A percentile compares a stretch with the other conserved stretches of the same genome.
Evolutionary conservation across 2,797 vertebrate species (phyloP).

Genomic region (Lacerta agilis): DNA sequence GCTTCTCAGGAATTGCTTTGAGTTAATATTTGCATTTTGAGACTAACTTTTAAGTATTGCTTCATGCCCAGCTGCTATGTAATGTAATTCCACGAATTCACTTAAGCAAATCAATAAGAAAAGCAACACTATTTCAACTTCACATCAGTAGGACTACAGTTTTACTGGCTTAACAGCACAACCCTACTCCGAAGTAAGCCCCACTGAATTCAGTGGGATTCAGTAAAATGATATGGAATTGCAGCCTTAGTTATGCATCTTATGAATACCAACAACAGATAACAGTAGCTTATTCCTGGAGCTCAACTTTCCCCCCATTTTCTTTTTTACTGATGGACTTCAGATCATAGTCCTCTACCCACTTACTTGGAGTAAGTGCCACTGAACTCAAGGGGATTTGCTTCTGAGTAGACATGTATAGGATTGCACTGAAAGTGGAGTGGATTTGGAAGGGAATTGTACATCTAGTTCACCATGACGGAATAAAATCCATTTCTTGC

Average conservation of each 20-base stretch:
- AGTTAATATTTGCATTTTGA: slow-evolving; percentile 64
- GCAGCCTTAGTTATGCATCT: background rate
- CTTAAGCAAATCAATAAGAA: background rate
- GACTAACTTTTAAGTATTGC: slow-evolving; percentile 32
- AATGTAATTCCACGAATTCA: slow-evolving; percentile 27
- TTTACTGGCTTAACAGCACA: background rate
- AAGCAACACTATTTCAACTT: background rate
- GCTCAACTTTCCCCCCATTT: too few relatives aligned
- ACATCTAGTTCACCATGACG: too few relatives aligned
- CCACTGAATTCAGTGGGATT: background rate
- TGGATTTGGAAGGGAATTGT: too few relatives aligned
- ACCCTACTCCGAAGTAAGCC: background rate
- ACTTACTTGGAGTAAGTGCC: too few relatives aligned
- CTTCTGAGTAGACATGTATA: too few relatives aligned
- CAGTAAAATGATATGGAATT: background rate
- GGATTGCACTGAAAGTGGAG: too few relatives aligned
- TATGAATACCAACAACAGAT: background rate
- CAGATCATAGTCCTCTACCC: too few relatives aligned
- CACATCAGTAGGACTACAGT: background rate
- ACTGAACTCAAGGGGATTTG: too few relatives aligned
- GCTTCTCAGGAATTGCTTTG: slow-evolving; percentile 63
- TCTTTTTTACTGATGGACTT: too few relatives aligned
- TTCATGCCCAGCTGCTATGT: slow-evolving; percentile 1
- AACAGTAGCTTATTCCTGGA: too few relatives aligned
- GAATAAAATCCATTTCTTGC: too few relatives aligned